Evolutionary conservation across 1,140 invertebrate genomes (phyloP), one percentile per base, ranked within the genome.

Genomic region (Polypedilum pembai): DNA sequence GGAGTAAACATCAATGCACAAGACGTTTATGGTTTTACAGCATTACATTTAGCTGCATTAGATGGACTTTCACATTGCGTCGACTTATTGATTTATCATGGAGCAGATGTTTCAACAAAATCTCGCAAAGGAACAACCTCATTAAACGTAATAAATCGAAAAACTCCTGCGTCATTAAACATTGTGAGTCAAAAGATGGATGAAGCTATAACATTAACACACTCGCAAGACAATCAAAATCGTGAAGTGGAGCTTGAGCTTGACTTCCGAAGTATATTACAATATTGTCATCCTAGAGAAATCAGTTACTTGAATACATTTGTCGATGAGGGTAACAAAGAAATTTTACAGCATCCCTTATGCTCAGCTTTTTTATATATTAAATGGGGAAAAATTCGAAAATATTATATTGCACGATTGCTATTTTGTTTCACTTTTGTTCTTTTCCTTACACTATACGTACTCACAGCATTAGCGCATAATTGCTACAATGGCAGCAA

Each of bases 371-470:
- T 94, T 81, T 80, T 94, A 0, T 88, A 93, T 78, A 86, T 94
- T 15, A 94, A 94, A 80, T 95, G 93, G 93, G 89, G 93, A 77
- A 93, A 93, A 80, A 93, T 95, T 76, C 85, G 92, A n/a, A 92
- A 92, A 81, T 94, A 93, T 79, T 94, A 94, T 78, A 88, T 93
- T 7, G 90, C 88, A 0, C 85, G 92, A 75, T 82, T 94, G 74
- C 85, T 94, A 66, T 89, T 94, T 78, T 93, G 91, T 80, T 87
- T 92, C 74, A 86, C 92, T 63, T 93, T 93, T 78, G 89, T 93
- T 74, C 80, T 93, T 12, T 90, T 91, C 77, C 84, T 94, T 3
- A 92, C 91, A 0, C 80, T 91, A 1, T 93, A 92, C 81, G 90
- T 93, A 17, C 83, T 92, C 78, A 91, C 88, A 1, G 90, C 90